These are phyloP conservation scores for Drosophila orosa DNA, from an alignment of 1,140 invertebrate species.

Conservation along the genomic window DNA sequence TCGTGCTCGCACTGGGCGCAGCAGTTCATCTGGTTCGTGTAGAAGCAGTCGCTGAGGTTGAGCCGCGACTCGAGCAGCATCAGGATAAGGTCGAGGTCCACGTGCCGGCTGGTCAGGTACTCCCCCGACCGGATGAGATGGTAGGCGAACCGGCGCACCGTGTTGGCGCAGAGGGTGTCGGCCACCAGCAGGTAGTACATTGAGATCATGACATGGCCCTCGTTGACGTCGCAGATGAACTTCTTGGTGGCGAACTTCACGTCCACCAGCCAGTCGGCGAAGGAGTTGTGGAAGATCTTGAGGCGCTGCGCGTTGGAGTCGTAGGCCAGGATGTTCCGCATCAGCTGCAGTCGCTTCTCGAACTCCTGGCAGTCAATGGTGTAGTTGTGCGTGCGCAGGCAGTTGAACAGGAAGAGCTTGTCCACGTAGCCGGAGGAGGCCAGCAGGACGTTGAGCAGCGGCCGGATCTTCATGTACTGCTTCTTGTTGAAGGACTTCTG, in stretches of 20 bases:
- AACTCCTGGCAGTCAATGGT: constrained; percentile 94
- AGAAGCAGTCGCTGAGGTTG: constrained; percentile 82
- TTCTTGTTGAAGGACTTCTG: constrained; percentile 95
- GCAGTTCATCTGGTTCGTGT: constrained; percentile 82
- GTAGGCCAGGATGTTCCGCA: constrained; percentile 87
- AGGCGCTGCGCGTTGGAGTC: constrained; percentile 87
- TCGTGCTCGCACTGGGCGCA: constrained; percentile 80
- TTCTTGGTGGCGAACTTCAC: constrained; percentile 98
- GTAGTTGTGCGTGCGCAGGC: constrained; percentile 92
- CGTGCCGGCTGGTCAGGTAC: constrained; percentile 73
- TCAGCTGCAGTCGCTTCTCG: constrained; percentile 90
- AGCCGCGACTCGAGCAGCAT: constrained; percentile 82
- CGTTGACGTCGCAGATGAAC: constrained; percentile 93
- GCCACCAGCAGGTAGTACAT: constrained; percentile 90
- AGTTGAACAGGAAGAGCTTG: constrained; percentile 91
- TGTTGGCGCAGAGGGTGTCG: constrained; percentile 81
- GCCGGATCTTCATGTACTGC: constrained; percentile 92
- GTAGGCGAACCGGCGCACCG: constrained; percentile 74
- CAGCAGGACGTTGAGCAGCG: constrained; percentile 94
- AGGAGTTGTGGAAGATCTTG: constrained; percentile 94
- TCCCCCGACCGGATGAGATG: constrained; percentile 80
- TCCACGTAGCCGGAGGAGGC: constrained; percentile 94
- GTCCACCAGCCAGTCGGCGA: constrained; percentile 96
- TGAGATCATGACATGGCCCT: constrained; percentile 95
- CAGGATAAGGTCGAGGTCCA: constrained; percentile 79